Evolutionary conservation across 2,113 vertebrate species (phyloP).

Genomic region (Micronycteris hirsuta): DNA sequence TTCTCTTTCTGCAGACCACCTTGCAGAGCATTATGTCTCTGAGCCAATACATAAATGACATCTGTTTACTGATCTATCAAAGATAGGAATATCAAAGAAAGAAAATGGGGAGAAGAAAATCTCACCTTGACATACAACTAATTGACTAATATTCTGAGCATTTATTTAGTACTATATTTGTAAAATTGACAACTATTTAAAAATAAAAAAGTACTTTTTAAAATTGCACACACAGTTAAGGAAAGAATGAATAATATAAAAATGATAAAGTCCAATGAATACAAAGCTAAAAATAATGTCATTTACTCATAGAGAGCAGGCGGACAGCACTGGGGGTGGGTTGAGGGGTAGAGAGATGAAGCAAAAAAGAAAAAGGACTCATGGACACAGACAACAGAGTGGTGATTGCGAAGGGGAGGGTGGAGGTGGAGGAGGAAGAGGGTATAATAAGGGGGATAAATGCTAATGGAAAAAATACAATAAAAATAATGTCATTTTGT

Average conservation of each 20-base stretch:
- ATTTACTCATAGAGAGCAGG: no score
- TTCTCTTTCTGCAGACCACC: background rate
- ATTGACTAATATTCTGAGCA: background rate
- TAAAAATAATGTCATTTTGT: background rate
- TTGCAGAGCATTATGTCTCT: background rate
- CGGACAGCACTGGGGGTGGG: no score
- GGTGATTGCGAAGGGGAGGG: no score
- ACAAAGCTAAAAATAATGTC: background rate
- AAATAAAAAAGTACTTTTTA: background rate
- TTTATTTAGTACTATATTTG: background rate
- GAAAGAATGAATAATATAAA: background rate
- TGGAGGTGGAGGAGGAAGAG: no score
- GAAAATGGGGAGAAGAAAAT: background rate
- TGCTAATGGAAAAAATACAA: no score
- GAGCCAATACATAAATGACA: background rate
- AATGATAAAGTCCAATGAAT: background rate
- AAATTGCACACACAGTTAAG: background rate
- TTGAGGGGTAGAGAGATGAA: no score
- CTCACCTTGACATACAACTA: background rate
- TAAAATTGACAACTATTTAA: background rate
- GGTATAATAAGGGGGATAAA: no score
- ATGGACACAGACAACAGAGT: no score
- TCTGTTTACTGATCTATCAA: background rate
- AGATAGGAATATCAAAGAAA: background rate
- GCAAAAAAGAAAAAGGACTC: no score